phyloP scores from a whole-genome alignment of 2,113 vertebrate genomes.

The Mastomys coucha region DNA sequence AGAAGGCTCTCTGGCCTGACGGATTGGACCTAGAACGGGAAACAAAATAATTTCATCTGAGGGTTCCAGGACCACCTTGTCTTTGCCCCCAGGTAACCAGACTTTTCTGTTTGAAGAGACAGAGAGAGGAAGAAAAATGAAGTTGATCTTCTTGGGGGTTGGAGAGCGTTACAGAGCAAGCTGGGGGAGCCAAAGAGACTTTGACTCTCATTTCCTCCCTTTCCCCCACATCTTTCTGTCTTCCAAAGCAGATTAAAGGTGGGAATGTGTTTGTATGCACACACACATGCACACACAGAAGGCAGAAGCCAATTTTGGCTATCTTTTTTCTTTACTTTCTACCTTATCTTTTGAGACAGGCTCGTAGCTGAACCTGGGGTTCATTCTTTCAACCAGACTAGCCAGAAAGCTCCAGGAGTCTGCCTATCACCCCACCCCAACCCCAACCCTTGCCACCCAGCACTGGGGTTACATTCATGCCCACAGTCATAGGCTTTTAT shows the following conservation, averaged over 20 bases:
- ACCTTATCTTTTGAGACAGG: not conserved
- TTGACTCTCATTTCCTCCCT: not conserved
- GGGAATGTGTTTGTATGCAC: too few relatives aligned
- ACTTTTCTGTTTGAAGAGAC: not conserved
- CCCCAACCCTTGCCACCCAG: not conserved
- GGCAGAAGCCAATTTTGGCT: not conserved
- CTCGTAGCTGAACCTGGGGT: not conserved
- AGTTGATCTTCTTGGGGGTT: not conserved
- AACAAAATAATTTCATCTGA: not conserved
- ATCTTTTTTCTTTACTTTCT: not conserved
- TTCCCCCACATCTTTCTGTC: not conserved
- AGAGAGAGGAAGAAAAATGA: not conserved
- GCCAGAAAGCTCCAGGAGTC: not conserved
- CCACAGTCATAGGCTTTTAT: not conserved
- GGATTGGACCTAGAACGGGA: conserved; percentile 82
- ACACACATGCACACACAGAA: not conserved
- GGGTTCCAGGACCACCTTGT: not conserved
- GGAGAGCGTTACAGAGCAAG: not conserved
- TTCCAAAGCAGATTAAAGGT: not conserved
- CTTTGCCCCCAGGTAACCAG: not conserved
- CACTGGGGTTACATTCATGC: too few relatives aligned
- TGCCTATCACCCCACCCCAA: not conserved
- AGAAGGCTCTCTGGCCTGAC: conserved; percentile 92
- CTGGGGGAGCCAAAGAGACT: not conserved
- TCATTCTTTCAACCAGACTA: not conserved